Base-by-base conservation (phyloP, 2,888 invertebrate genomes). In the Cryptocephalus moraei region DNA sequence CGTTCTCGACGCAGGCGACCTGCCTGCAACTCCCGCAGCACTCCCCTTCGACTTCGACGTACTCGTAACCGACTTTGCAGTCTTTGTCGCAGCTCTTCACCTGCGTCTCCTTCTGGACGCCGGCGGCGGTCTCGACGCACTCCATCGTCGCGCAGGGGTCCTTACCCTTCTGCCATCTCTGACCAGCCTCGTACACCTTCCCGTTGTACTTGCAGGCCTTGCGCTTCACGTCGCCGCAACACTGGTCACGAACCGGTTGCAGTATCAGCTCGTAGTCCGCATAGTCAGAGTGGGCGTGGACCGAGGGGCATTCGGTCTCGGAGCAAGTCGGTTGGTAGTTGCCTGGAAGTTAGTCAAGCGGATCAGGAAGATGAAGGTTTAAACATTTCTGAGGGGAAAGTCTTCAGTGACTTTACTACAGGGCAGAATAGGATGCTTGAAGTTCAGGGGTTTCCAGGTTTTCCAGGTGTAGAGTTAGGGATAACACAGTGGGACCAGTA, bases 11-110 rank as follows among this genome's bases (percentile, higher is more conserved):
- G 70, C 68, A 64, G 4, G 78, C 78, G 6, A 76, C 72, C 1
- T 79, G 77, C 50, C 72, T 66, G 63, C 86, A 86, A 40, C 68
- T 65, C 8, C 86, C 86, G 61, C 86, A 86, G 12, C 86, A 86
- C 51, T 71, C 62, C 51, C 71, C 62, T 3, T 67, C 62, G 1
- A 63, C 61, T 36, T 64, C 54, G 11, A 52, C 56, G 38, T 56
- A 54, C 41, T 65, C 65, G 66, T 76, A 82, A 0, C 87, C 88
- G 33, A 62, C 39, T 34, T 65, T 65, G 48, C 75, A 76, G 3
- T 65, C 63, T 9, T 56, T 66, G 34, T 78, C 73, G 59, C 83
- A 84, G n/a, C 65, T 70, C 52, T 75, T 72, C 9, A 75, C 66
- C 8, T 74, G 73, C 45, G 75, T 77, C 56, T 75, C 65, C 49